A percentile compares a stretch with the other conserved stretches of the same genome.
Conservation (phyloP, 2,888 invertebrate genomes). For the Argyresthia goedartella region DNA sequence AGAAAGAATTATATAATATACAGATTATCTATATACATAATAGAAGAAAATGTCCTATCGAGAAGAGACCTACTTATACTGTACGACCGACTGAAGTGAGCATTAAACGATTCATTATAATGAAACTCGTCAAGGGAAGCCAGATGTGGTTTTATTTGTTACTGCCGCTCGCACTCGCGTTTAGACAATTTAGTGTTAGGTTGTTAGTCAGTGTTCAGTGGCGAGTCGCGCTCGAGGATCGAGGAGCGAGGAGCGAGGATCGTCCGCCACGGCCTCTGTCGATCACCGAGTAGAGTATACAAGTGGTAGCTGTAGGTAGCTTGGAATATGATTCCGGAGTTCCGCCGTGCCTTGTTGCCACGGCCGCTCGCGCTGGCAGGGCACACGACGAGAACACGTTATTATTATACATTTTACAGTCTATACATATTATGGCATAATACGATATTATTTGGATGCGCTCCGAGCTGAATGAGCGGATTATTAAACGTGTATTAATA, state of each 20-base stretch:
- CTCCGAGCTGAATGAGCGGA: constrained; percentile 44
- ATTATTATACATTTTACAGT: constrained; percentile 54
- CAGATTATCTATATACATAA: constrained; percentile 69
- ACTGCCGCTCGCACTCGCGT: constrained; percentile 33
- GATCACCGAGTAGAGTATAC: constrained; percentile 27
- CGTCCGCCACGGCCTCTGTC: constrained; percentile 18
- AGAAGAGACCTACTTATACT: constrained; percentile 56
- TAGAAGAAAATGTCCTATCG: constrained; percentile 66
- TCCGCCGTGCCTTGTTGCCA: constrained; percentile 48
- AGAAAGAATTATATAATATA: constrained; percentile 66
- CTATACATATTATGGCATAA: constrained; percentile 65
- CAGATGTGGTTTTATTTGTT: constrained; percentile 52
- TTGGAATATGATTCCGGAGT: constrained; percentile 61
- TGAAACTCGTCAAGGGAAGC: constrained; percentile 47
- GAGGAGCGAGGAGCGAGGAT: too few relatives aligned
- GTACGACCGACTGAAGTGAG: constrained; percentile 61
- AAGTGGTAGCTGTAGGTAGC: constrained; percentile 33
- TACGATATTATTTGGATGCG: constrained; percentile 54
- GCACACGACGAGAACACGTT: too few relatives aligned
- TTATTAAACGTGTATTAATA: constrained; percentile 70
- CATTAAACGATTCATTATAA: constrained; percentile 53
- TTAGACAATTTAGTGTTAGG: constrained; percentile 40
- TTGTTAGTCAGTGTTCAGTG: constrained; percentile 30
- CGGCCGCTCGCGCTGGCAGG: constrained; percentile 36
- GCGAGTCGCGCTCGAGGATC: too few relatives aligned